Percentiles rank a stretch among this genome's conserved stretches.
Evolutionary conservation across 2,888 invertebrate genomes (phyloP).

Genomic region (Elysia crispata): DNA sequence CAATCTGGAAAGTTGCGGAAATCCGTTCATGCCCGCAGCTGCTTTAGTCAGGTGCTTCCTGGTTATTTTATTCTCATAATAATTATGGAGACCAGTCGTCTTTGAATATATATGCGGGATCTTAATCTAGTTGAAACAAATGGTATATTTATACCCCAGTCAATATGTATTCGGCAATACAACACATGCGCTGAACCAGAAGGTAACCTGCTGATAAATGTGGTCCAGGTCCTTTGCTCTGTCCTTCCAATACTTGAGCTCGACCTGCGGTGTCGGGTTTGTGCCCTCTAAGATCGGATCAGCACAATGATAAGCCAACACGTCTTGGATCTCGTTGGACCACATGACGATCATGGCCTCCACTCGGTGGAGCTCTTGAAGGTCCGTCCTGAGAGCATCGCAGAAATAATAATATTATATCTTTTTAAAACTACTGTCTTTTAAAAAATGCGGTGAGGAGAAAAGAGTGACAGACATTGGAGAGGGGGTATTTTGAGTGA

Average conservation of each 20-base stretch:
- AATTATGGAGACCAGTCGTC: no score
- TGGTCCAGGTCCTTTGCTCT: slow-evolving; percentile 89
- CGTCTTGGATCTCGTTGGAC: slow-evolving; percentile 93
- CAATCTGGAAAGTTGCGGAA: no score
- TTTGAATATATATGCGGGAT: no score
- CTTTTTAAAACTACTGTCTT: background rate
- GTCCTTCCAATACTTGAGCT: slow-evolving; percentile 91
- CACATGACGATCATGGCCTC: slow-evolving; percentile 98
- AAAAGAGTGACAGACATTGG: no score
- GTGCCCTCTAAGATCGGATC: slow-evolving; percentile 87
- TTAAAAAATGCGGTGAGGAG: background rate
- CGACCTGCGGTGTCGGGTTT: slow-evolving; percentile 88
- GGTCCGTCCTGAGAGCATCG: slow-evolving; percentile 25
- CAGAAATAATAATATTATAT: background rate
- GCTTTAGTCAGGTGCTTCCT: no score
- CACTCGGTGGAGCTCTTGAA: slow-evolving; percentile 89
- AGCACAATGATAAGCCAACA: slow-evolving; percentile 91
- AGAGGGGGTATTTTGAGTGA: no score
- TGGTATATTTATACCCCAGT: no score
- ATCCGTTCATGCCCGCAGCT: no score
- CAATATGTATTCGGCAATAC: background rate
- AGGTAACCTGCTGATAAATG: slow-evolving; percentile 89
- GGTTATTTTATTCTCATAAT: no score
- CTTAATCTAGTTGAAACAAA: no score
- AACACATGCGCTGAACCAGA: background rate